Conservation (phyloP, 1,140 invertebrate genomes). For the Procambarus clarkii region DNA sequence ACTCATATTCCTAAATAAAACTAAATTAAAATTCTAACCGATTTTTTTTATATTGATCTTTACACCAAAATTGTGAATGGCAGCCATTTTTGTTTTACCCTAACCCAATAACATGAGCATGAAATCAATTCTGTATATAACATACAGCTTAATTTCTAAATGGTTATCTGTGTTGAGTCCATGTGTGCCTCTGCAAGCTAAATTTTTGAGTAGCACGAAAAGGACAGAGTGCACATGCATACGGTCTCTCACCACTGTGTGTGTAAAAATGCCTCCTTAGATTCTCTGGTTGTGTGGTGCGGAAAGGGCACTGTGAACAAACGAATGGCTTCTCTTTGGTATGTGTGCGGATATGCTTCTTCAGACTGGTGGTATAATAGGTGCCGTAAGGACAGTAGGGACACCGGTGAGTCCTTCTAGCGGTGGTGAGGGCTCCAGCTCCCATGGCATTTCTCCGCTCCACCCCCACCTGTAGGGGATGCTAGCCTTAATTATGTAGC, state of each 20-base stretch:
- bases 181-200: conserved; percentile 37
- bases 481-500: conserved; percentile 36
- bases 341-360: conserved; percentile 52
- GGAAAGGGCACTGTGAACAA: conserved; percentile 41
- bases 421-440: conserved; percentile 5
- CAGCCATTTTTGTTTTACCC: no score
- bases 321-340: conserved; percentile 53
- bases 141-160: background rate
- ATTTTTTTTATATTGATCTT: no score
- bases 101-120: no score
- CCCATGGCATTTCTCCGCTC: conserved; percentile 15
- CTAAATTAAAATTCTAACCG: no score
- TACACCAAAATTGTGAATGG: no score
- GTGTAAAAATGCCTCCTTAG: conserved; percentile 41
- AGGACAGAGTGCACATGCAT: conserved; percentile 24
- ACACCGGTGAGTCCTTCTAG: conserved; percentile 32
- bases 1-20: no score
- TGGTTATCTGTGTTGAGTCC: conserved; percentile 15
- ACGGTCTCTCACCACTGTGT: conserved; percentile 36
- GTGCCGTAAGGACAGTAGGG: conserved; percentile 46
- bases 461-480: conserved; percentile 49
- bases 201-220: conserved; percentile 39
- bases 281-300: conserved; percentile 47
- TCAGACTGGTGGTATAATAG: conserved; percentile 51
- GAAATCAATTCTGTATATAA: no score